A percentile compares a stretch with the other conserved stretches of the same genome.
Conservation (phyloP, 2,113 vertebrate genomes). For the Falcunculus frontatus region DNA sequence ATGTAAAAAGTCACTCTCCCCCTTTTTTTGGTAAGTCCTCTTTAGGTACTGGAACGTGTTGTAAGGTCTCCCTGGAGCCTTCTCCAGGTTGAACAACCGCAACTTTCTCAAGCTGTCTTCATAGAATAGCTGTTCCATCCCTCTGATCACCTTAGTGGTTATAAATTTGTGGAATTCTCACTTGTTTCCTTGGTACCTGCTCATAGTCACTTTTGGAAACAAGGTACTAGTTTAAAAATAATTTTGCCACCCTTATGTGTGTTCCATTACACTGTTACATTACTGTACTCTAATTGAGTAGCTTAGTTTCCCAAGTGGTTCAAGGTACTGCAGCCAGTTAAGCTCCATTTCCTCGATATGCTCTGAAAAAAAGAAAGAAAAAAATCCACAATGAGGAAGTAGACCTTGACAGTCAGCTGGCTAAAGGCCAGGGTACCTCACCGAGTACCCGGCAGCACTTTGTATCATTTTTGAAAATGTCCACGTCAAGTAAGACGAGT, state of each 20-base stretch:
- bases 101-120: neutral
- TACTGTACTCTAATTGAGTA: neutral
- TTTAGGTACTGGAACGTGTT: neutral
- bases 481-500: too few species aligned
- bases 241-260: neutral
- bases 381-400: neutral
- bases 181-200: neutral
- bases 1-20: neutral
- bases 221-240: neutral
- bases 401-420: too few species aligned
- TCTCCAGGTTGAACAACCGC: neutral
- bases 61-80: neutral
- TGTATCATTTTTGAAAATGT: accelerated
- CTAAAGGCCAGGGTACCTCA: neutral
- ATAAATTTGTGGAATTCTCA: neutral
- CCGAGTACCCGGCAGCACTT: neutral
- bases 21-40: neutral
- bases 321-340: neutral
- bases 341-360: accelerated
- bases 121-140: neutral
- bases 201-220: neutral
- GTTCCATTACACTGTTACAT: neutral
- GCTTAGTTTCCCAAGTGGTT: neutral
- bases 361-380: neutral
- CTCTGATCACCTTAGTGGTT: neutral